Evolutionary conservation across 2,113 vertebrate species (phyloP).

Genomic region (Pampusana beccarii): DNA sequence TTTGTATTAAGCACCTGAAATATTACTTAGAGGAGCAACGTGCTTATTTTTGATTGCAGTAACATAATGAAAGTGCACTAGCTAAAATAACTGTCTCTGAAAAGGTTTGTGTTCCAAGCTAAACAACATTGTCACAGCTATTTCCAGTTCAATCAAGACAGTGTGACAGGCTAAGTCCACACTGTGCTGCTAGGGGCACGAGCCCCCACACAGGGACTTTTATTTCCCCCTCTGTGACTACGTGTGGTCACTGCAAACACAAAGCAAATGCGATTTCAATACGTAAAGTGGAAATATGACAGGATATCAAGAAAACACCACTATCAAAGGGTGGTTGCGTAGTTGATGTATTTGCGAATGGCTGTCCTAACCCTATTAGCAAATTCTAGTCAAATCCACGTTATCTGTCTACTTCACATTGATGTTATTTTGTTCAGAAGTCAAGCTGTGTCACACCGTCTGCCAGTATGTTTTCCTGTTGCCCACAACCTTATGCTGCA

Average conservation of each 20-base stretch:
- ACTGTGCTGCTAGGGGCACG: not conserved
- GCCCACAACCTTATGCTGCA: not conserved
- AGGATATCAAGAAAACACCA: not conserved
- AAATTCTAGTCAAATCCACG: not conserved
- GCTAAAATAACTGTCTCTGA: not conserved
- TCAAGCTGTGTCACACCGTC: not conserved
- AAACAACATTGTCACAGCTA: not conserved
- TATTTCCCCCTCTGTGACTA: not conserved
- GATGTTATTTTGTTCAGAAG: not conserved
- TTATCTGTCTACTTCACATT: not conserved
- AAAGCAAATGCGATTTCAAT: not conserved
- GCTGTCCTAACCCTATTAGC: not conserved
- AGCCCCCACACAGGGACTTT: not conserved
- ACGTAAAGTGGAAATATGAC: rapidly evolving
- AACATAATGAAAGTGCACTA: not conserved
- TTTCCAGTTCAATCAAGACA: not conserved
- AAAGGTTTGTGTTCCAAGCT: not conserved
- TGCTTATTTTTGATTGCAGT: not conserved
- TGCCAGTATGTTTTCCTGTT: not conserved
- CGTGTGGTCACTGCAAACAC: not conserved
- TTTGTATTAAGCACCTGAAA: not conserved
- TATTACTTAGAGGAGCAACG: not conserved
- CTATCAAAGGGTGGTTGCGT: not conserved
- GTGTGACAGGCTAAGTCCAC: not conserved
- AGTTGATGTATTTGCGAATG: not conserved